Percentiles rank a stretch among this genome's conserved stretches.
These are phyloP conservation scores for Apteryx owenii DNA, from an alignment of 2,113 vertebrate genomes.

Conservation along the genomic window DNA sequence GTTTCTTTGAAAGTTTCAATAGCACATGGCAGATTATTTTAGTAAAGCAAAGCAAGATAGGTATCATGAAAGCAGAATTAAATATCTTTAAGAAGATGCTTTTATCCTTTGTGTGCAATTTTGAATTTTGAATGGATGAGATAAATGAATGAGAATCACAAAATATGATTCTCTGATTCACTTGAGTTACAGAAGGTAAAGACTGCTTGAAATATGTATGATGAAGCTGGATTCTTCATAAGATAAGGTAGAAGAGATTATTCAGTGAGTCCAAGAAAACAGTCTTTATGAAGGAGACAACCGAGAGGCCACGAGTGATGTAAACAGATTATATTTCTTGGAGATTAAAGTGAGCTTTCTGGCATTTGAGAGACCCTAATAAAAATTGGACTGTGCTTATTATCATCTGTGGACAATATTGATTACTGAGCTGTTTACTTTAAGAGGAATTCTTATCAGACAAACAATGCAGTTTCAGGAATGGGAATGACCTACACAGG, in stretches of 20 bases:
- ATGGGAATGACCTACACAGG: constrained; percentile 49
- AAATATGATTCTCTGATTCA: not conserved
- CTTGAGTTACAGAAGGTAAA: not conserved
- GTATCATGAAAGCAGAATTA: constrained; percentile 1
- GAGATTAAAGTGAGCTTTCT: constrained; percentile 41
- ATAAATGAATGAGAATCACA: not conserved
- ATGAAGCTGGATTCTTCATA: not conserved
- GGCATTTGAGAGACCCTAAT: constrained; percentile 34
- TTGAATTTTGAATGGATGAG: not conserved
- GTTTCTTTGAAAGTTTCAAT: constrained; percentile 1
- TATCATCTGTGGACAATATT: not conserved
- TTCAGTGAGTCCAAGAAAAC: not conserved
- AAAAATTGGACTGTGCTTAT: not conserved
- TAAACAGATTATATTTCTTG: constrained; percentile 37
- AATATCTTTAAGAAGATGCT: not conserved
- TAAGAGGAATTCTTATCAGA: constrained; percentile 9
- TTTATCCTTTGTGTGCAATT: not conserved
- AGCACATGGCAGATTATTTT: not conserved
- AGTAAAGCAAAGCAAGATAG: not conserved
- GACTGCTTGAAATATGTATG: not conserved
- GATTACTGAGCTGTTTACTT: constrained; percentile 15
- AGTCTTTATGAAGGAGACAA: not conserved
- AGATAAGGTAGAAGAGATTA: not conserved
- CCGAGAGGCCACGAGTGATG: not conserved
- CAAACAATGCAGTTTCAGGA: constrained; percentile 41